Conservation (phyloP, 2,888 invertebrate genomes). For the Hyalella azteca region DNA sequence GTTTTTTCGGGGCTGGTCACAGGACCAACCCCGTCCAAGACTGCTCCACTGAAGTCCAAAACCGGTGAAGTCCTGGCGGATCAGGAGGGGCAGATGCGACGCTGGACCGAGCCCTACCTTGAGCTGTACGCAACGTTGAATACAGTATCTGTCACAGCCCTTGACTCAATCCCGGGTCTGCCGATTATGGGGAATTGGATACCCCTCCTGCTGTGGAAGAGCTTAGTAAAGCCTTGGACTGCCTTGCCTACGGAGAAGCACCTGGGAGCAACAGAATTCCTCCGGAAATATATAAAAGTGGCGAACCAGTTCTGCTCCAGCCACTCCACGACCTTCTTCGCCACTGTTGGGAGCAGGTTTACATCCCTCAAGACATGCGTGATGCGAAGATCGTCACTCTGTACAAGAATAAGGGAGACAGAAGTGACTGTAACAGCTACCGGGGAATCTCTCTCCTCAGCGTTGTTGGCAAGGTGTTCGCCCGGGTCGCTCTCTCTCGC, state of each 20-base stretch:
- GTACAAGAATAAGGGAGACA: conserved; percentile 42
- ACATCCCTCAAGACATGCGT: conserved; percentile 15
- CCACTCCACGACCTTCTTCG: conserved; percentile 21
- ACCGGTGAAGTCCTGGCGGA: no score
- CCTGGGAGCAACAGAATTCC: conserved; percentile 40
- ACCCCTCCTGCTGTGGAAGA: conserved; percentile 7
- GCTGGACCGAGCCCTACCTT: no score
- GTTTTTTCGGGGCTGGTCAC: no score
- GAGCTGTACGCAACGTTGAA: no score
- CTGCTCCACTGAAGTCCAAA: no score
- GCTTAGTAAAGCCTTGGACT: conserved; percentile 18
- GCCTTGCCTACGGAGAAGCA: conserved; percentile 27
- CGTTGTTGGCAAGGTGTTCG: conserved; percentile 28
- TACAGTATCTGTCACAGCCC: no score
- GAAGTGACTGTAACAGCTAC: conserved; percentile 39
- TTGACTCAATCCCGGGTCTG: no score
- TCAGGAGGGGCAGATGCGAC: no score
- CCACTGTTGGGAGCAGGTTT: conserved; percentile 38
- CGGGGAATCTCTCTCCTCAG: conserved; percentile 38
- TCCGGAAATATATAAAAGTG: conserved; percentile 23
- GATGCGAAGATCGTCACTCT: conserved; percentile 41
- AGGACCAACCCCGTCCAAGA: no score
- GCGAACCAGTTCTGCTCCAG: background rate
- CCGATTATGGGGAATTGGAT: conserved; percentile 37
- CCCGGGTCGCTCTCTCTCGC: conserved; percentile 6